Evolutionary conservation across 2,797 vertebrate species (phyloP).

Genomic region (Melopsittacus undulatus): DNA sequence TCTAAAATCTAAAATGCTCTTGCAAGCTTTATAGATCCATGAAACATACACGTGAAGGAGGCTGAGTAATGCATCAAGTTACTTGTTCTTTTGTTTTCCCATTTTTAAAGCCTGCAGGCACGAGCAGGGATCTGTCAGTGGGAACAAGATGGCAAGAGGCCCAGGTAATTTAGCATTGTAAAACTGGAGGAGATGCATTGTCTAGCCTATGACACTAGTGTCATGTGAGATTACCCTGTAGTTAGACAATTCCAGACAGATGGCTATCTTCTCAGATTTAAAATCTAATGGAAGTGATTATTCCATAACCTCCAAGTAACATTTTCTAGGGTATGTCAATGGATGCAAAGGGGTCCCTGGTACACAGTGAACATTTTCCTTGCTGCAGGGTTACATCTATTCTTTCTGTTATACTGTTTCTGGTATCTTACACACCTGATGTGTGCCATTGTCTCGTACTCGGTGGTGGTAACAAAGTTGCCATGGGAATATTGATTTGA

Average conservation of each 20-base stretch:
- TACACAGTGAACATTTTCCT: accelerated
- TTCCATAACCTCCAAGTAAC: neutral
- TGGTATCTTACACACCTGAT: neutral
- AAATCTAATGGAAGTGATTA: neutral
- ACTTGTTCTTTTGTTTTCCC: neutral
- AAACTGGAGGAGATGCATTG: neutral
- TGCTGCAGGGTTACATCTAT: neutral
- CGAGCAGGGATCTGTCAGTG: neutral
- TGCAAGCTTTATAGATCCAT: neutral
- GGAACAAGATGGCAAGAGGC: neutral
- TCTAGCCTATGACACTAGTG: neutral
- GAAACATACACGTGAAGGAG: neutral
- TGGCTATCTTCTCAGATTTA: neutral
- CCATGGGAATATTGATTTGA: constrained; percentile 10
- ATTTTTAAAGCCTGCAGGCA: neutral
- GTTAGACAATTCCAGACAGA: neutral
- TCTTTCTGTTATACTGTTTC: neutral
- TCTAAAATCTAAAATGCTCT: neutral
- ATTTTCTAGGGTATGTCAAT: neutral
- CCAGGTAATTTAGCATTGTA: neutral
- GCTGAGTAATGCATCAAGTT: neutral
- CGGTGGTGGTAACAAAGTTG: neutral
- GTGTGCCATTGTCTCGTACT: neutral
- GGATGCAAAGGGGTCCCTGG: neutral
- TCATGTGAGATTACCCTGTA: neutral